These are phyloP conservation scores for Okamejei kenojei DNA, from an alignment of 2,797 vertebrate genomes.

Conservation along the genomic window DNA sequence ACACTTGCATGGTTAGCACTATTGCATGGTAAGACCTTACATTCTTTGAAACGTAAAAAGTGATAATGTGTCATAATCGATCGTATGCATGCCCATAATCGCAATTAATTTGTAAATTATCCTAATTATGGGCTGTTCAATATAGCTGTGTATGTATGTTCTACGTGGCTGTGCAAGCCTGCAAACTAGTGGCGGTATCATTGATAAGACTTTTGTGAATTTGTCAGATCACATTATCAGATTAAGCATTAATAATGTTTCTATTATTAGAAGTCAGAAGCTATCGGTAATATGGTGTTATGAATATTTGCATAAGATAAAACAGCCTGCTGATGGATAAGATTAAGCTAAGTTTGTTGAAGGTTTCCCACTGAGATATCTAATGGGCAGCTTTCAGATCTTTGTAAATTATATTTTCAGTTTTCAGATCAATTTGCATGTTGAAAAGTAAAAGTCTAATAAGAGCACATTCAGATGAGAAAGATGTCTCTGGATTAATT, in stretches of 20 bases:
- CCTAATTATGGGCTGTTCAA: not conserved
- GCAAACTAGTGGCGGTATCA: not conserved
- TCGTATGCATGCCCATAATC: not conserved
- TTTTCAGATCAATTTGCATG: not conserved
- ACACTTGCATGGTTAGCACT: slow-evolving; percentile 20
- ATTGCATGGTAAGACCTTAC: not conserved
- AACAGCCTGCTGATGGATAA: not conserved
- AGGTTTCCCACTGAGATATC: not conserved
- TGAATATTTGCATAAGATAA: not conserved
- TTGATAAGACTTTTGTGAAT: not conserved
- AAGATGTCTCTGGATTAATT: not conserved
- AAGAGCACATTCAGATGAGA: not conserved
- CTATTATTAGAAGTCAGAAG: not conserved
- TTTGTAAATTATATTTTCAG: not conserved
- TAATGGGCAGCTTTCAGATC: not conserved
- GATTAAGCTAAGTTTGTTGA: not conserved
- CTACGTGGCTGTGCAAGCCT: not conserved
- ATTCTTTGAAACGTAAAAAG: not conserved
- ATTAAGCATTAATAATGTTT: not conserved
- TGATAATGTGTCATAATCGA: not conserved
- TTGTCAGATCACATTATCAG: not conserved
- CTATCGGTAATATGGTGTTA: not conserved
- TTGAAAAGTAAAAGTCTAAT: not conserved
- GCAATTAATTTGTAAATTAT: slow-evolving; percentile 28
- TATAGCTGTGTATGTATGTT: no score